Evolutionary conservation across 2,113 vertebrate genomes (phyloP), one percentile per base, ranked within the genome.

Genomic region (Meleagris gallopavo): DNA sequence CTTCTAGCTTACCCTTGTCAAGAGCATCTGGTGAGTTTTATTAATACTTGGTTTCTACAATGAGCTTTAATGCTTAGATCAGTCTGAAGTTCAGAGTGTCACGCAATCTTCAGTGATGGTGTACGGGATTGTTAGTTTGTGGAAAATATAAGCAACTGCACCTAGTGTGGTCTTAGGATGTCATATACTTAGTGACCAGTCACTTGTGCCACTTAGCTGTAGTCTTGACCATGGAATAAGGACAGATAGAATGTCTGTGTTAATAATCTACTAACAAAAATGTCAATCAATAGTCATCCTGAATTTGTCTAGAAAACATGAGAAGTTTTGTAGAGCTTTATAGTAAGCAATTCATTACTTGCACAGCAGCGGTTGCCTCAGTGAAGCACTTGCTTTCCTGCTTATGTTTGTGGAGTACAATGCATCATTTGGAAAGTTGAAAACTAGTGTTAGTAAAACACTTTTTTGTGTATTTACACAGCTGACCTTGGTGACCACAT

Each of bases 401-500:
- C 14, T 77, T 8, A 14, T 83, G 1, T 83, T 77, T 65, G 55
- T 29, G 32, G 29, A 70, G n/a, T 41, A 34, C 29, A 66, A 0
- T 66, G 27, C 4, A 25, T 13, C 67, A 14, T 61, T 78, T 74
- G 36, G 61, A 13, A 81, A 12, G 18, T 10, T 72, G 27, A 34
- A 71, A 52, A 57, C 25, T 46, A 41, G 38, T 50, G 52, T 78
- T 64, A 40, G 34, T 83, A 36, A 81, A 86, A 67, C 8, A 9
- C 18, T 60, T 0, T 1, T 50, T 67, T 74, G 9, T 22, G 0
- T 83, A 50, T 90, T 78, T 83, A 75, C 15, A 38, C 86, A 96
- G 64, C 66, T 95, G 87, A 34, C 57, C n/a, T 90, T 69, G 82
- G 74, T 95, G 85, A 64, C 72, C 7, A 25, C 40, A 50, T 83